Percentiles rank a stretch among this genome's conserved stretches.
Evolutionary conservation across 1,140 invertebrate species (phyloP).

Genomic region (Drosophila funebris): DNA sequence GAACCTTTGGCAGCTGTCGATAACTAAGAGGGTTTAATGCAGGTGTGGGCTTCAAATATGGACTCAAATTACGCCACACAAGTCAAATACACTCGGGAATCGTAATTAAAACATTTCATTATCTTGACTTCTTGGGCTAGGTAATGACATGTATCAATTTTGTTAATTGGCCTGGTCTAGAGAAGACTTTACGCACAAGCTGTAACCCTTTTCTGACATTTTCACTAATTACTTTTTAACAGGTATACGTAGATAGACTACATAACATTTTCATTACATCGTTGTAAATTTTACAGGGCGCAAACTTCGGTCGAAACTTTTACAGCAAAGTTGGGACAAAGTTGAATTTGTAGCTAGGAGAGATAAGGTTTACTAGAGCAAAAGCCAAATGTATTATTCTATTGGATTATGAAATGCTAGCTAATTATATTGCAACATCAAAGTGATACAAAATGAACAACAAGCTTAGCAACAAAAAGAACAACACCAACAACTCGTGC

Average conservation of each 20-base stretch:
- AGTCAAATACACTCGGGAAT: background rate
- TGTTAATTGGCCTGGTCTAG: slow-evolving; percentile 13
- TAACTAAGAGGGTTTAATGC: background rate
- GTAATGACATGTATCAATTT: slow-evolving; percentile 38
- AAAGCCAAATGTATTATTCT: background rate
- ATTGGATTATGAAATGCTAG: slow-evolving; percentile 14
- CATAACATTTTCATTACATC: background rate
- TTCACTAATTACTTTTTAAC: slow-evolving; percentile 29
- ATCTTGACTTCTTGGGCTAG: slow-evolving; percentile 8
- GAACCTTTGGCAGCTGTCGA: background rate
- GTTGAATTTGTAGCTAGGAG: too few relatives aligned
- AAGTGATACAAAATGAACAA: slow-evolving; percentile 4
- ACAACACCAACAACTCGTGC: slow-evolving; percentile 6
- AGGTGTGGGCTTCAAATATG: background rate
- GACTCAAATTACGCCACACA: slow-evolving; percentile 2
- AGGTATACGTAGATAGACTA: background rate
- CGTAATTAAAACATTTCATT: slow-evolving; percentile 16
- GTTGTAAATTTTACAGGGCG: background rate
- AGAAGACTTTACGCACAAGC: background rate
- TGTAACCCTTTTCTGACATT: slow-evolving; percentile 23
- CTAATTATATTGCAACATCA: slow-evolving; percentile 39
- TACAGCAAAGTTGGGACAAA: too few relatives aligned
- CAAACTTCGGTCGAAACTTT: background rate
- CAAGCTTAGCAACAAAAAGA: background rate
- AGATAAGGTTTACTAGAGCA: too few relatives aligned